Evolutionary conservation across 2,113 vertebrate genomes (phyloP).

Genomic region (Malurus elegans): DNA sequence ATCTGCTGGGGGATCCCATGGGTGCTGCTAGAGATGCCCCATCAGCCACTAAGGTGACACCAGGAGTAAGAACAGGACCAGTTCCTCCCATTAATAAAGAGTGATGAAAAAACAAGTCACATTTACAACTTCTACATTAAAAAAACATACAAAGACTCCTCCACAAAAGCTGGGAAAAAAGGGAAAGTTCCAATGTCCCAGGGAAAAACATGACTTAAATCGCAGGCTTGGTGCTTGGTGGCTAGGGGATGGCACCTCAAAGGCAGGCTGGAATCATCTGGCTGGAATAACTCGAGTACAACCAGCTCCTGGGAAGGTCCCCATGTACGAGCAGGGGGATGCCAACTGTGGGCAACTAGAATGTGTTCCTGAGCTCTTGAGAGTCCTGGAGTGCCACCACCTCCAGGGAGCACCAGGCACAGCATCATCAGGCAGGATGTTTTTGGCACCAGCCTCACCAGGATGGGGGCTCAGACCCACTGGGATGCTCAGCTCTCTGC

Average conservation of each 20-base stretch:
- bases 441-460: neutral
- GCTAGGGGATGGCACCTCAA: neutral
- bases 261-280: neutral
- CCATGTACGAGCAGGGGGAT: accelerated
- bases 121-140: neutral
- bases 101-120: accelerated
- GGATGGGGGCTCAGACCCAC: neutral
- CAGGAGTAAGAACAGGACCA: neutral
- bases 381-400: neutral
- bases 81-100: neutral
- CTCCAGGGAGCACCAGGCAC: neutral
- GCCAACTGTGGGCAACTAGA: neutral
- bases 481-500: neutral
- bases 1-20: neutral
- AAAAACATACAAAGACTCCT: neutral
- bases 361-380: neutral
- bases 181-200: neutral
- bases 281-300: neutral
- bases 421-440: neutral
- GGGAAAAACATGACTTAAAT: neutral
- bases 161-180: neutral
- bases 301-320: neutral
- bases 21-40: neutral
- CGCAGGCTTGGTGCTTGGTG: neutral
- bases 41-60: neutral